These are phyloP conservation scores for cattle (Bos taurus) DNA, from an alignment of 2,113 vertebrate genomes.

Conservation along the genomic window ARS-UCD2.0 NC_037329.1:57802501-57803000, in stretches of 20 bases:
- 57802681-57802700: not conserved
- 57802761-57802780: not conserved
- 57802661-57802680: not conserved
- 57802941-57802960: not conserved
- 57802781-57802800: not conserved
- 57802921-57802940: not conserved
- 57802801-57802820: constrained; percentile 83
- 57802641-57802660: not conserved
- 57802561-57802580: not conserved
- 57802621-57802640: not conserved
- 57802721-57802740: not conserved
- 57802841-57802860: not conserved
- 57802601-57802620: not conserved
- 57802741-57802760: not conserved
- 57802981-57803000: not conserved
- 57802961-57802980: not conserved
- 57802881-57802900: not conserved
- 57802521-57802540: not conserved
- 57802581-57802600: not conserved
- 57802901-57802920: not conserved
- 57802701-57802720: not conserved
- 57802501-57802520: not conserved
- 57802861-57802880: not conserved
- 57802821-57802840: constrained; percentile 71
- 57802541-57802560: not conserved